Evolutionary conservation across 2,113 vertebrate genomes (phyloP), one percentile per base, ranked within the genome.

Genomic region (Rhabdomys dilectus): DNA sequence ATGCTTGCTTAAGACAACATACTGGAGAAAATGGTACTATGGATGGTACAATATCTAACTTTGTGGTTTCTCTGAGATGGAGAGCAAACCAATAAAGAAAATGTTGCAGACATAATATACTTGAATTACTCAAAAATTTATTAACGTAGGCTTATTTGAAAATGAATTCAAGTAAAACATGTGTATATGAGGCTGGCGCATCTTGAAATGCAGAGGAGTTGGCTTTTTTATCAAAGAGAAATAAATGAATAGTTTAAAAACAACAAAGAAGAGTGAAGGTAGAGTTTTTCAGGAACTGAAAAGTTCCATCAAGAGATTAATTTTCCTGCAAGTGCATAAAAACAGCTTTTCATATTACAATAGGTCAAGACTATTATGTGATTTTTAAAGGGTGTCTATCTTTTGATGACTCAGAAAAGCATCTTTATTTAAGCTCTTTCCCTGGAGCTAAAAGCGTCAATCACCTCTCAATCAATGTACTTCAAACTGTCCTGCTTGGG

Each of bases 371-470:
- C 39, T n/a, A 56, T 21, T n/a, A 29, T 53, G 51, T 13, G 42
- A 48, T 72, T 24, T 81, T 94, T 62, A 75, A 64, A 93, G 8
- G 11, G 60, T 3, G 62, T 81, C 36, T 88, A 39, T 92, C 29
- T 92, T 88, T 95, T 96, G n/a, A 77, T 73, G 75, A 91, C 36
- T 60, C 13, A 72, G 31, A 73, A 94, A 88, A 96, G 31, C 34
- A 84, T 88, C 5, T 60, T 89, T 95, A 56, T 86, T 66, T 89
- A 81, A 89, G 22, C 29, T 62, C 81, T 91, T 89, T 88, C 72
- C 89, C 39, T 73, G 0, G 87, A 68, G 24, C 17, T 8, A n/a
- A 72, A 91, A 93, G 62, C 66, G 8, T 70, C 91, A 84, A 72
- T 78, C 22, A 53, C 60, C 58, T 53, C 42, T 78, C 68, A 36